Percentiles rank a stretch among this genome's conserved stretches.
phyloP scores from a whole-genome alignment of 2,113 vertebrate species.

The Australoheros scitulus region DNA sequence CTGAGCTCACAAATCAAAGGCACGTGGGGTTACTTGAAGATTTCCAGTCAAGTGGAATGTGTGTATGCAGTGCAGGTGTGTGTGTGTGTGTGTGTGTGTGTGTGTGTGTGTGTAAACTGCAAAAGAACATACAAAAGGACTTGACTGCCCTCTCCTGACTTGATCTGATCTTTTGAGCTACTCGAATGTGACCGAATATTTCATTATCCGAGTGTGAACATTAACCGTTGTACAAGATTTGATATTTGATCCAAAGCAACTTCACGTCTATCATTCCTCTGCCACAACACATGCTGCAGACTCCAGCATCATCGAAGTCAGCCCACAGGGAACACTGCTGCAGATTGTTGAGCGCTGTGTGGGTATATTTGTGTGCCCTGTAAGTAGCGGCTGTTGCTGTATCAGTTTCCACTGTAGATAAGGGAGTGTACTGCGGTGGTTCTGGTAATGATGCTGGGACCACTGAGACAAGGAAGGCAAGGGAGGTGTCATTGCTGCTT shows the following conservation, averaged over 20 bases:
- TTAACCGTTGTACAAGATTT: constrained; percentile 33
- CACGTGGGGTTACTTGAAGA: constrained; percentile 51
- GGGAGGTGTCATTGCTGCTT: constrained; percentile 55
- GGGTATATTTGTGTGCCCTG: constrained; percentile 42
- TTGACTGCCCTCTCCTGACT: constrained; percentile 70
- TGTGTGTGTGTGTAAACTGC: constrained; percentile 18
- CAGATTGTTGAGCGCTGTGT: constrained; percentile 28
- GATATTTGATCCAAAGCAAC: constrained; percentile 46
- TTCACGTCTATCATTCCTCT: constrained; percentile 18
- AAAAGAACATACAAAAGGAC: constrained; percentile 49
- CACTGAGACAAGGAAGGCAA: constrained; percentile 53
- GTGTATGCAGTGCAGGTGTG: constrained; percentile 1
- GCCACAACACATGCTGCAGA: constrained; percentile 37
- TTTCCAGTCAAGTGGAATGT: constrained; percentile 47
- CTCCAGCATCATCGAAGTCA: constrained; percentile 9
- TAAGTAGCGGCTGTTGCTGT: constrained; percentile 69
- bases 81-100: neutral
- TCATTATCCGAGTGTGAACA: constrained; percentile 49
- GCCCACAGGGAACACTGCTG: constrained; percentile 16
- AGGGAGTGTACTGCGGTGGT: constrained; percentile 47
- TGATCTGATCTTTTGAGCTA: constrained; percentile 38
- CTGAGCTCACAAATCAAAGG: constrained; percentile 71
- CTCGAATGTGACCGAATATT: constrained; percentile 32
- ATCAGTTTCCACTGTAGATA: constrained; percentile 72
- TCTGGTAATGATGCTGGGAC: constrained; percentile 77